Conservation (phyloP, 92 coral and sea anemone genomes). For the Galaxea fascicularis region DNA sequence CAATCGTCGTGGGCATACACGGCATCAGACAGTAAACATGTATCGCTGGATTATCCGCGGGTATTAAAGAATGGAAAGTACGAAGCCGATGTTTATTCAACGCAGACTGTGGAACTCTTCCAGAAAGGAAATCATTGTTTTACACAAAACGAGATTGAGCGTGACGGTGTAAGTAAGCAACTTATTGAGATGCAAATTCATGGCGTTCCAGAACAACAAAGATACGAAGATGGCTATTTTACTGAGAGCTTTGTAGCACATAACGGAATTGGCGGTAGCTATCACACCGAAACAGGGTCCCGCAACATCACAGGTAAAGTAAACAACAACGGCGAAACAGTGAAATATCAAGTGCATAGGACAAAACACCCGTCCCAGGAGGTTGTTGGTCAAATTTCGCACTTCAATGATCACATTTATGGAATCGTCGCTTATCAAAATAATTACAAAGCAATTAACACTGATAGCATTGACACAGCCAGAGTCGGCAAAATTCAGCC, state of each 20-base stretch:
- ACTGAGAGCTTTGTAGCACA: constrained; percentile 12
- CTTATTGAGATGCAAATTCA: constrained; percentile 66
- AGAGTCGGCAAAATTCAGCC: neutral
- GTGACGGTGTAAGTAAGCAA: constrained; percentile 19
- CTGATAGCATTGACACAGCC: constrained; percentile 5
- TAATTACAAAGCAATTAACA: constrained; percentile 33
- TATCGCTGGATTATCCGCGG: constrained; percentile 17
- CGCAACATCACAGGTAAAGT: neutral
- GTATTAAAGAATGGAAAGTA: constrained; percentile 13
- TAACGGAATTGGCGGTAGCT: neutral
- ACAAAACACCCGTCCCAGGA: constrained; percentile 16
- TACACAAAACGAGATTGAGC: constrained; percentile 36
- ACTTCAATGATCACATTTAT: constrained; percentile 28
- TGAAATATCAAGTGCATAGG: neutral
- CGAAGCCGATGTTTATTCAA: constrained; percentile 26
- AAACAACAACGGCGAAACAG: constrained; percentile 25
- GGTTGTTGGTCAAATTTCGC: constrained; percentile 42
- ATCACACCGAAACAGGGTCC: neutral
- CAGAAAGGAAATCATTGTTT: constrained; percentile 48
- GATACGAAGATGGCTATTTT: constrained; percentile 16
- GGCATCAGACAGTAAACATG: constrained; percentile 26
- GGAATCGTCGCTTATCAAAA: constrained; percentile 28
- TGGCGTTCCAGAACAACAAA: constrained; percentile 12
- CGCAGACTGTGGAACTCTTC: neutral
- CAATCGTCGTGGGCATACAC: constrained; percentile 5